These are phyloP conservation scores for Amyelois transitella DNA, from an alignment of 1,140 invertebrate genomes.

Conservation along the genomic window DNA sequence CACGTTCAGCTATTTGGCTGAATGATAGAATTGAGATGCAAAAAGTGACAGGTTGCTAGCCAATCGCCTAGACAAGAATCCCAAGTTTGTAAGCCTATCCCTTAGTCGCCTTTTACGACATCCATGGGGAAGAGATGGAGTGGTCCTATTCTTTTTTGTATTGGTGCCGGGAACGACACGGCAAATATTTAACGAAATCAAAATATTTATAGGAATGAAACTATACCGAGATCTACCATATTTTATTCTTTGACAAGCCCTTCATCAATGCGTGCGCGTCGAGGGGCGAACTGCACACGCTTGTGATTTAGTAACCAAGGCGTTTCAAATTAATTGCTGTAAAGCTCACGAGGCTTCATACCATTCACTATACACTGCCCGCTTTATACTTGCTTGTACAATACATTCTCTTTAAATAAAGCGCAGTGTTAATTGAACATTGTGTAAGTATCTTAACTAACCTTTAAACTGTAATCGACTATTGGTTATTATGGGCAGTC, in stretches of 20 bases:
- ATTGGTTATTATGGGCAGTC: neutral
- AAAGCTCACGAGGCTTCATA: neutral
- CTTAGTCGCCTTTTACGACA: too few relatives aligned
- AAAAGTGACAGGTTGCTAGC: too few relatives aligned
- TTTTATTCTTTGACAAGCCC: constrained; percentile 11
- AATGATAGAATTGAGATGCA: too few relatives aligned
- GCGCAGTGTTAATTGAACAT: neutral
- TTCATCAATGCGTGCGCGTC: constrained; percentile 17
- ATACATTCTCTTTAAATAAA: neutral
- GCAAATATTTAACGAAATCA: too few relatives aligned
- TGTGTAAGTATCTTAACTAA: neutral
- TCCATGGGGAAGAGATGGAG: too few relatives aligned
- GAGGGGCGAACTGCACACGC: constrained; percentile 22
- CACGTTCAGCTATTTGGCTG: too few relatives aligned
- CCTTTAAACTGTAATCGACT: neutral
- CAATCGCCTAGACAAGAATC: too few relatives aligned
- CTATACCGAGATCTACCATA: too few relatives aligned
- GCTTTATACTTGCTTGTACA: neutral
- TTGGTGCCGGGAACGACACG: too few relatives aligned
- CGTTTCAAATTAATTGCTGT: constrained; percentile 19
- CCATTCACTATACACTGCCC: neutral
- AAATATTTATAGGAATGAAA: too few relatives aligned
- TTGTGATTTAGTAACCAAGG: constrained; percentile 26
- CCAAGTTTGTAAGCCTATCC: too few relatives aligned
- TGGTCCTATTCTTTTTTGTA: too few relatives aligned